Conservation (phyloP, 64 coral and sea anemone species). For the Catalaphyllia jardinei region DNA sequence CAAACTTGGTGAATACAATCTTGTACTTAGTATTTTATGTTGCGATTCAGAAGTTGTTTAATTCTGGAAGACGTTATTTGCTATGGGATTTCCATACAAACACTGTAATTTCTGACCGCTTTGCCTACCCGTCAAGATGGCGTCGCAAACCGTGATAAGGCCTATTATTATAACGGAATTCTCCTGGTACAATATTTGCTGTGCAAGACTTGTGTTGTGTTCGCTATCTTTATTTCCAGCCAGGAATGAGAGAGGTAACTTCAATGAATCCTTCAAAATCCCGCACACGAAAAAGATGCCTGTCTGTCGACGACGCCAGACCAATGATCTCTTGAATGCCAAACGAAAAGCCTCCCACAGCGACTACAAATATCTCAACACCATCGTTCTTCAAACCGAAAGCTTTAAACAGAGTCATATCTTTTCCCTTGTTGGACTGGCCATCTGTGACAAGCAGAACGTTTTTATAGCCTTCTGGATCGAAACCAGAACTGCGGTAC, state of each 20-base stretch:
- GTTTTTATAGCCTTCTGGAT: conserved; percentile 27
- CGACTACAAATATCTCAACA: conserved; percentile 40
- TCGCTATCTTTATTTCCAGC: neutral
- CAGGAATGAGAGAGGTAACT: conserved; percentile 9
- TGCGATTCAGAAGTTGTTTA: too few species aligned
- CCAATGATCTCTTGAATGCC: conserved; percentile 34
- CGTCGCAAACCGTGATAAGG: too few species aligned
- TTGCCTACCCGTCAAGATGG: too few species aligned
- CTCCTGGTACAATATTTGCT: too few species aligned
- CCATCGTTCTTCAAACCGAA: conserved; percentile 16
- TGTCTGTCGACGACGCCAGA: conserved; percentile 5
- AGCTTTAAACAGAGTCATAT: conserved; percentile 27
- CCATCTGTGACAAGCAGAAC: conserved; percentile 45
- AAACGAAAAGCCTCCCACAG: conserved; percentile 13
- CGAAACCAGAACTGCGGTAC: conserved; percentile 30
- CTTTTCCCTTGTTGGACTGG: conserved; percentile 34
- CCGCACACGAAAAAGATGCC: conserved; percentile 23
- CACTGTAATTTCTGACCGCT: too few species aligned
- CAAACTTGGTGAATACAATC: too few species aligned
- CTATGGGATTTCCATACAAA: too few species aligned
- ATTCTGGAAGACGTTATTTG: too few species aligned
- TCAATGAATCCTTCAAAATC: conserved; percentile 5
- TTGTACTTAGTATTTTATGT: too few species aligned
- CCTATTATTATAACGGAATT: too few species aligned
- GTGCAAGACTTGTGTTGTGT: too few species aligned